Conservation (phyloP, 2,113 vertebrate genomes). For the Eidolon helvum region DNA sequence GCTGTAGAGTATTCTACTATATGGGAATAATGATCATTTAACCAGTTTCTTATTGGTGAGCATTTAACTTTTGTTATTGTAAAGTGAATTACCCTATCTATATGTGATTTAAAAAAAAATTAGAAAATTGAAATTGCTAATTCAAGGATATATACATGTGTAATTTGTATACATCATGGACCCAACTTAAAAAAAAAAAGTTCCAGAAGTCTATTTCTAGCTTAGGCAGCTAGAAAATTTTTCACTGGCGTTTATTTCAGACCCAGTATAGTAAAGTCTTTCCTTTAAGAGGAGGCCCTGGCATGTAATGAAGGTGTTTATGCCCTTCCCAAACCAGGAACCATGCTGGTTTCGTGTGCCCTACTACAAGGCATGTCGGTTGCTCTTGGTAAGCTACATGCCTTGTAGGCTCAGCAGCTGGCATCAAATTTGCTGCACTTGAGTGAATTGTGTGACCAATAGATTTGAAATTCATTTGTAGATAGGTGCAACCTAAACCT, state of each 20-base stretch:
- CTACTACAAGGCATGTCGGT: neutral
- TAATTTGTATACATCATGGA: neutral
- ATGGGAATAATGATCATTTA: neutral
- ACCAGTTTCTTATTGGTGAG: neutral
- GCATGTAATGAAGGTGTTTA: neutral
- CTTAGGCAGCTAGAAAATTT: neutral
- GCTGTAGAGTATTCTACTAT: neutral
- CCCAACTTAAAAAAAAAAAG: neutral
- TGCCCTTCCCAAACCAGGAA: neutral
- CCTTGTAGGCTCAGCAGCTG: neutral
- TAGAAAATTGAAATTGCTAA: neutral
- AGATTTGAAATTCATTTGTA: neutral
- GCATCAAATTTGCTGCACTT: neutral
- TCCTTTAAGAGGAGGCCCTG: neutral
- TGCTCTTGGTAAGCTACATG: neutral
- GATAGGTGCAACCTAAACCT: neutral
- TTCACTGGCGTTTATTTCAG: neutral
- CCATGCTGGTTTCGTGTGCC: neutral
- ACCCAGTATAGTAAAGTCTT: neutral
- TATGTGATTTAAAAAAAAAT: neutral
- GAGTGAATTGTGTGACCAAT: neutral
- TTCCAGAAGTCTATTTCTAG: neutral
- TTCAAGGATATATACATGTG: neutral
- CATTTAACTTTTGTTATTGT: neutral
- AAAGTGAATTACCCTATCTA: neutral